These are phyloP conservation scores for Bombus consobrinus DNA, from an alignment of 1,140 invertebrate genomes.

Conservation along the genomic window DNA sequence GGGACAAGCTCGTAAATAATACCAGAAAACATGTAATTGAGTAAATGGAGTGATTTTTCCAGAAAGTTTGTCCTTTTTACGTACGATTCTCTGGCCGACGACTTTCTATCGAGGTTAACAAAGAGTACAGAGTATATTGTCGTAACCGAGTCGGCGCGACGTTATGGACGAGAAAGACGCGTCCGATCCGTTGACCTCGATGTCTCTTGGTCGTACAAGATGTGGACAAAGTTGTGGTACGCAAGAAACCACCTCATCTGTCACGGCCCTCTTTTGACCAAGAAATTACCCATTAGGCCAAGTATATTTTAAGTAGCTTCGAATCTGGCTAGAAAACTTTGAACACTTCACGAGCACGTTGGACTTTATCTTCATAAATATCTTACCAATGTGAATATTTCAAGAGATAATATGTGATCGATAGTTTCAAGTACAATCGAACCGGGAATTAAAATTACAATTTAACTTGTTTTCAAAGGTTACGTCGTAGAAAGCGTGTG, in stretches of 20 bases:
- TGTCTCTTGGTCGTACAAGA: neutral
- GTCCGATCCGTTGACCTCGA: slow-evolving; percentile 14
- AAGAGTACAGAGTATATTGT: neutral
- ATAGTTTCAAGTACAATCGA: no score
- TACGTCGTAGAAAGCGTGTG: no score
- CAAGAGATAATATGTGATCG: no score
- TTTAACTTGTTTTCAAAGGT: no score
- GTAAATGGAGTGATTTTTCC: slow-evolving; percentile 13
- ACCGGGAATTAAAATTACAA: no score
- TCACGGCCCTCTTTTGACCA: no score
- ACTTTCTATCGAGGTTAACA: neutral
- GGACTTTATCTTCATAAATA: no score
- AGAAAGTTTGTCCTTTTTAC: slow-evolving; percentile 2
- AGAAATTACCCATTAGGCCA: neutral
- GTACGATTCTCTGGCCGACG: neutral
- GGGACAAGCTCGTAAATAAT: neutral
- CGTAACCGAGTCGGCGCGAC: neutral
- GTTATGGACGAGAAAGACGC: neutral
- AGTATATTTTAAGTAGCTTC: neutral
- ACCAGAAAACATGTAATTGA: slow-evolving; percentile 4
- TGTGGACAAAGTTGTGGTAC: neutral
- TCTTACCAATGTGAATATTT: no score
- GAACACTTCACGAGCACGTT: neutral
- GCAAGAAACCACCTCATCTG: neutral
- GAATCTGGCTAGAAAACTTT: neutral